Evolutionary conservation across 2,888 invertebrate species (phyloP).

Genomic region (Andrena fulva): DNA sequence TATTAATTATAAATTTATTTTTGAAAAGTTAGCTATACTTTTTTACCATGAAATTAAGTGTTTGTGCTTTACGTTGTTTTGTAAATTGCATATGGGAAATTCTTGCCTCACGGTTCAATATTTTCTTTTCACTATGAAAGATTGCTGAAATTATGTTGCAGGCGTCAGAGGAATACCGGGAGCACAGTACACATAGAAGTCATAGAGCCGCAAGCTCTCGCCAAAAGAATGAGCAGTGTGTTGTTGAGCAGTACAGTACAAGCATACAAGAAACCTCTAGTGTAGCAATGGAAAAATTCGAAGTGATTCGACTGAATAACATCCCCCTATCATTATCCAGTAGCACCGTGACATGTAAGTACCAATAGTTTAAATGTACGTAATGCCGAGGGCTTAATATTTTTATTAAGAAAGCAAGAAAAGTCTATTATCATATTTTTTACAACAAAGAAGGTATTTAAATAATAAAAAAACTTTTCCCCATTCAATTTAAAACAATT

Average conservation of each 20-base stretch:
- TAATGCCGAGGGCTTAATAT: no score
- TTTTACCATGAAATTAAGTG: no score
- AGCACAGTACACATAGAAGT: conserved; percentile 81
- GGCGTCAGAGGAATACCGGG: conserved; percentile 83
- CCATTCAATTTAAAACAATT: no score
- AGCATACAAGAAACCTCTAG: conserved; percentile 79
- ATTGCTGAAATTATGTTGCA: conserved; percentile 60
- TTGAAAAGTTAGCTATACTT: no score
- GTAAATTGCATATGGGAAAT: no score
- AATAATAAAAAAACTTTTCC: no score
- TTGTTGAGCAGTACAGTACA: conserved; percentile 78
- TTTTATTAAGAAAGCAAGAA: no score
- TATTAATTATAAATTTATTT: no score
- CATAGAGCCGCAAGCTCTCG: conserved; percentile 76
- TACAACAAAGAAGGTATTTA: no score
- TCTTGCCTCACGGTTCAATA: not conserved
- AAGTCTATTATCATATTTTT: no score
- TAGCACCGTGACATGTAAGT: conserved; percentile 85
- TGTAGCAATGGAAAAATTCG: conserved; percentile 78
- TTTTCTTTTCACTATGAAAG: not conserved
- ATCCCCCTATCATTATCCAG: conserved; percentile 85
- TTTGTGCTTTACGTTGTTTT: no score
- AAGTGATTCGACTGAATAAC: conserved; percentile 83
- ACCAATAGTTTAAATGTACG: not conserved
- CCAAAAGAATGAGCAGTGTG: conserved; percentile 77